Evolutionary conservation across 2,888 invertebrate species (phyloP).

Genomic region (Andrena haemorrhoa): DNA sequence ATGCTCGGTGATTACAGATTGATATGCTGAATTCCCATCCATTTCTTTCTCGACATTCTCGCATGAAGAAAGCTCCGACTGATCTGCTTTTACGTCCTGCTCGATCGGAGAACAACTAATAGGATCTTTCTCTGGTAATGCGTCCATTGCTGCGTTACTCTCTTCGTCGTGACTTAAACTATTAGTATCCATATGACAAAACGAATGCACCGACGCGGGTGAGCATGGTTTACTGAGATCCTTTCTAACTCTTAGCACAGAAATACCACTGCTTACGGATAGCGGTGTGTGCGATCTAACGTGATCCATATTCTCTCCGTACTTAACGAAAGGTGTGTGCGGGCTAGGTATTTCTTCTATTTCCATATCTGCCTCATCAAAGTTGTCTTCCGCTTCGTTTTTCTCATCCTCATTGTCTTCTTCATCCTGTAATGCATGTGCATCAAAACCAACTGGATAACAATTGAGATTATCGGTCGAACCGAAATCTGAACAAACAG

Average conservation of each 20-base stretch:
- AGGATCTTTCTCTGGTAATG: conserved; percentile 73
- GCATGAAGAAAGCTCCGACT: conserved; percentile 48
- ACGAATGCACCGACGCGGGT: conserved; percentile 76
- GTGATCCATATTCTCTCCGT: conserved; percentile 68
- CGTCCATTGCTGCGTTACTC: conserved; percentile 68
- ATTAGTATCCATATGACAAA: conserved; percentile 78
- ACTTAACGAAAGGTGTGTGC: conserved; percentile 76
- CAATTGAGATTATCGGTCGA: conserved; percentile 79
- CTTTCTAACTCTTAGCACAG: conserved; percentile 76
- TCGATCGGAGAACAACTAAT: conserved; percentile 74
- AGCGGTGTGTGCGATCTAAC: conserved; percentile 77
- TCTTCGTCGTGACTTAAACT: conserved; percentile 75
- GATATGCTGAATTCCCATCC: conserved; percentile 64
- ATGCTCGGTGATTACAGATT: conserved; percentile 77
- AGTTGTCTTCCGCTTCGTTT: conserved; percentile 84
- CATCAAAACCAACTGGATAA: conserved; percentile 79
- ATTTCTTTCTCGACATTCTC: conserved; percentile 67
- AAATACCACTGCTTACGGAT: conserved; percentile 79
- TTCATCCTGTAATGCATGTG: conserved; percentile 75
- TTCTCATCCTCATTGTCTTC: conserved; percentile 80
- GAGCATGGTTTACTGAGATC: conserved; percentile 85
- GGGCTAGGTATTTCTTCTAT: conserved; percentile 79
- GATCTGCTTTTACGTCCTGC: conserved; percentile 64
- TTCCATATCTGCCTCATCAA: conserved; percentile 84
- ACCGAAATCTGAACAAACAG: conserved; percentile 77